phyloP scores from a whole-genome alignment of 1,140 invertebrate species.

The Drosophila saltans region DNA sequence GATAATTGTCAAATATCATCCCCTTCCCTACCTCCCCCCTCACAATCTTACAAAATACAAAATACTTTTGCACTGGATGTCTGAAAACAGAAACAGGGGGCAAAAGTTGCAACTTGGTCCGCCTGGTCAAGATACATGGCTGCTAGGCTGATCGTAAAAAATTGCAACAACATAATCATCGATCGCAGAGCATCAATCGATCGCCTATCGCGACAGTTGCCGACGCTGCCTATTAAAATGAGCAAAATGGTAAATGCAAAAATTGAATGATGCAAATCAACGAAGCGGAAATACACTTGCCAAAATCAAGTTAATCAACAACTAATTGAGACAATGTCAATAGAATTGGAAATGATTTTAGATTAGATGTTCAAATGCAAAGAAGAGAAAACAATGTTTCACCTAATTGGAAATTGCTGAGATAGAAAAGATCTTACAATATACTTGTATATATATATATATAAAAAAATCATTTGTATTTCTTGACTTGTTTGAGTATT shows the following conservation, averaged over 20 bases:
- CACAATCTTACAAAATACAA: neutral
- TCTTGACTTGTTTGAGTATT: too few species aligned
- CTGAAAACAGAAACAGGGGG: neutral
- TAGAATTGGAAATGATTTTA: too few species aligned
- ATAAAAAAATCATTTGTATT: too few species aligned
- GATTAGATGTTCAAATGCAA: too few species aligned
- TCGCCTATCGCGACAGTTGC: constrained; percentile 56
- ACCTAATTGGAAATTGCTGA: too few species aligned
- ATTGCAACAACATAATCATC: constrained; percentile 74
- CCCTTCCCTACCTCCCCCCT: neutral
- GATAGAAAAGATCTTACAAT: too few species aligned
- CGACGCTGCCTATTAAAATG: constrained; percentile 55
- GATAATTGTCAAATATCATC: constrained; percentile 64
- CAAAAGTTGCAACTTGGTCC: neutral
- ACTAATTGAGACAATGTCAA: neutral
- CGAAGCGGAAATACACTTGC: constrained; percentile 30
- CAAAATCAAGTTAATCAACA: neutral
- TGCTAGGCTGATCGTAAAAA: constrained; percentile 68
- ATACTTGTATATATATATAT: too few species aligned
- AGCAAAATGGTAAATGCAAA: constrained; percentile 14
- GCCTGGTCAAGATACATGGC: constrained; percentile 34
- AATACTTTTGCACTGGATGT: constrained; percentile 12
- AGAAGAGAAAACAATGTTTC: too few species aligned
- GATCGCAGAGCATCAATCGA: constrained; percentile 40
- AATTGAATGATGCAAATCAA: neutral